Evolutionary conservation across 2,888 invertebrate genomes (phyloP), one percentile per base, ranked within the genome.

Genomic region (Hemistola chrysoprasaria): DNA sequence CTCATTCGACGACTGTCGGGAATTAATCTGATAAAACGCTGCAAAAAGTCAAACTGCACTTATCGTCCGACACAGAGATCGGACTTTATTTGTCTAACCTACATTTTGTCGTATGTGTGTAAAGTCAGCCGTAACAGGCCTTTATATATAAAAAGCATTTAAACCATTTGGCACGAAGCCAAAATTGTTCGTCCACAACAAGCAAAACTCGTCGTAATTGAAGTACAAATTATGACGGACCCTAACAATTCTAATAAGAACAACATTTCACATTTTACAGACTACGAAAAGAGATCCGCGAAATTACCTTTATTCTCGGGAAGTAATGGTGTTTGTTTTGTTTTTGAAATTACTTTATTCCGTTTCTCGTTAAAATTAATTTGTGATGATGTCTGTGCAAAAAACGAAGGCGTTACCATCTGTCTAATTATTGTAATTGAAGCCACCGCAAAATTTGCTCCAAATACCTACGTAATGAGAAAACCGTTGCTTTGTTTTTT

Each of bases 161-260:
- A 48, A 51, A 48, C 27, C 37, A 32, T 41, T 50, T 53, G 52
- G 41, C 10, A 36, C 40, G 44, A 21, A 27, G 50, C 46, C 39
- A 47, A 48, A 49, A 50, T 50, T 52, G 43, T 43, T 37, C 38
- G 44, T 47, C 48, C 39, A 54, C 44, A 46, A 43, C 45, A 46
- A 47, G 42, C 49, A 48, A 38, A 46, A 49, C 30, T 49, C 46
- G 28, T 36, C 47, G 47, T 61, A 49, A 59, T 56, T 59, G 52
- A 59, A 50, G 53, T 40, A 47, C 35, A 48, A 57, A 50, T 11
- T 22, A 37, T 47, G 42, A 45, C 34, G 37, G 40, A 46, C 53
- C 43, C 39, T 47, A 51, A 56, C 52, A 50, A 52, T 41, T 49
- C 30, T 43, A 50, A 45, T 50, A 55, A 47, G 39, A 29, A 44